Evolutionary conservation across 2,888 invertebrate genomes (phyloP).

Genomic region (Erannis defoliaria): DNA sequence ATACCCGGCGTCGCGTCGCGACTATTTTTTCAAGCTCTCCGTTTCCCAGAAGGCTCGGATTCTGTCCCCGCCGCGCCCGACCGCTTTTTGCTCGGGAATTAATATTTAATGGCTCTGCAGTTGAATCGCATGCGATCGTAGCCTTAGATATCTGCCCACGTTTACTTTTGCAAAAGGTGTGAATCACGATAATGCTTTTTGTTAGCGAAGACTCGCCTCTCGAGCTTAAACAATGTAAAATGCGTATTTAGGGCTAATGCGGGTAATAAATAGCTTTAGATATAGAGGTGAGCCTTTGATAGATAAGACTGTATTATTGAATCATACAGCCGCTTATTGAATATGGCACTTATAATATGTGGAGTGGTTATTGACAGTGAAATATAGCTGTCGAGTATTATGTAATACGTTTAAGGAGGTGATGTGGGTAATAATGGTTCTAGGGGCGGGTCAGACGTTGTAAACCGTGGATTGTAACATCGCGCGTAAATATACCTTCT

Average conservation of each 20-base stretch:
- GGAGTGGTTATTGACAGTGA: constrained; percentile 55
- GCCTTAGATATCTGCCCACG: constrained; percentile 66
- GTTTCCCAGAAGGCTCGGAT: constrained; percentile 80
- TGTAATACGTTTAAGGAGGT: constrained; percentile 48
- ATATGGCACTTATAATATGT: constrained; percentile 46
- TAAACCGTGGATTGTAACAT: constrained; percentile 46
- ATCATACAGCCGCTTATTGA: constrained; percentile 50
- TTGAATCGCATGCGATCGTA: constrained; percentile 70
- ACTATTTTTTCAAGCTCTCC: constrained; percentile 66
- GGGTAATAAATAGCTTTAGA: constrained; percentile 38
- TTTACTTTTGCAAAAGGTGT: constrained; percentile 61
- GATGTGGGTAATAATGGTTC: constrained; percentile 32
- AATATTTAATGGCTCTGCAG: constrained; percentile 74
- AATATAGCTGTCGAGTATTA: constrained; percentile 54
- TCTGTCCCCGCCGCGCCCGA: constrained; percentile 53
- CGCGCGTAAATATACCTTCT: constrained; percentile 52
- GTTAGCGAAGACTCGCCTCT: constrained; percentile 36
- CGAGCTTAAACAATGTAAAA: constrained; percentile 33
- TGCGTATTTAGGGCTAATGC: constrained; percentile 39
- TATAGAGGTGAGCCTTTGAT: constrained; percentile 30
- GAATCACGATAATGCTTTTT: constrained; percentile 48
- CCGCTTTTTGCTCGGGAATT: constrained; percentile 73
- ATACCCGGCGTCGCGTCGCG: constrained; percentile 78
- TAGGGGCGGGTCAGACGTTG: constrained; percentile 31
- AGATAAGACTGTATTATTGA: constrained; percentile 38